Evolutionary conservation across 2,888 invertebrate genomes (phyloP).

Genomic region (Himalopsyche kuldschensis): DNA sequence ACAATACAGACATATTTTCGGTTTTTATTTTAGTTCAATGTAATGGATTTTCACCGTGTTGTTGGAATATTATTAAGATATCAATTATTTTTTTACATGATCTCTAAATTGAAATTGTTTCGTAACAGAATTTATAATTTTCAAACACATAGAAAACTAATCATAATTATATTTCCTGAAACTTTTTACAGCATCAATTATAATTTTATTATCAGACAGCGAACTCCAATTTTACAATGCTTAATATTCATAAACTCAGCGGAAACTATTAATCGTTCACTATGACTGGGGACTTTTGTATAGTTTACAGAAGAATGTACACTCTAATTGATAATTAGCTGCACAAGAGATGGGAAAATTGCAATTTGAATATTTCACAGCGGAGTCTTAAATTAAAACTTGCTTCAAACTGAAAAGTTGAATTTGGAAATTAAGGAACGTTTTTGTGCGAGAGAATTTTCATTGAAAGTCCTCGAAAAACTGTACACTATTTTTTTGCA

Average conservation of each 20-base stretch:
- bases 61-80: too few relatives aligned
- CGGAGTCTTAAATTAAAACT: neutral
- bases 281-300: neutral
- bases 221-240: neutral
- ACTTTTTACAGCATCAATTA: too few relatives aligned
- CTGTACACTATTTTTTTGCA: neutral
- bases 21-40: too few relatives aligned
- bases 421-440: neutral
- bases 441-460: neutral
- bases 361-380: neutral
- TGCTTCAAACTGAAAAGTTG: neutral
- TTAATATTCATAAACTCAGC: neutral
- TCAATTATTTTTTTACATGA: too few relatives aligned
- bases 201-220: neutral
- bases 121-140: too few relatives aligned
- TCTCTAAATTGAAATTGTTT: too few relatives aligned
- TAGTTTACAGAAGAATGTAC: neutral
- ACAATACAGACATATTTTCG: too few relatives aligned
- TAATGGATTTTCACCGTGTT: too few relatives aligned
- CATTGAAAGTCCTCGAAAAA: neutral
- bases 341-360: neutral
- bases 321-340: neutral
- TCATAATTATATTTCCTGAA: too few relatives aligned
- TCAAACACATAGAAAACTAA: too few relatives aligned
- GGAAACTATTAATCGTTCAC: neutral